Percentiles rank a stretch among this genome's conserved stretches.
phyloP scores from a whole-genome alignment of 2,888 invertebrate genomes.

The Hemistola chrysoprasaria region DNA sequence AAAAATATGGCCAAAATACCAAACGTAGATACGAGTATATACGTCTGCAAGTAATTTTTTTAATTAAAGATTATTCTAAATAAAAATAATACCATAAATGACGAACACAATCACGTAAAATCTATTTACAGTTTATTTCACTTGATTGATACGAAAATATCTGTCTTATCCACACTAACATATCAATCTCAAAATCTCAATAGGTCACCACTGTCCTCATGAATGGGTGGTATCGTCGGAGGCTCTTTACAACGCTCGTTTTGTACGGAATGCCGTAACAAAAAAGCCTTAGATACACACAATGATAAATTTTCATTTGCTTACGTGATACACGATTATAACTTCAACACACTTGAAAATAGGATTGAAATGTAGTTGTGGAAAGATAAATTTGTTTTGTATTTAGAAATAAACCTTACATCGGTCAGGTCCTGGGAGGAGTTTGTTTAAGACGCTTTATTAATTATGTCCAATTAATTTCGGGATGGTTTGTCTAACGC shows the following conservation, averaged over 20 bases:
- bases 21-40: too few relatives aligned
- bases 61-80: too few relatives aligned
- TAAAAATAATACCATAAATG: too few relatives aligned
- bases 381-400: conserved; percentile 27
- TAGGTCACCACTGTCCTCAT: conserved; percentile 80
- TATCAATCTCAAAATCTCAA: conserved; percentile 65
- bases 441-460: conserved; percentile 77
- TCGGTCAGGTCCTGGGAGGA: conserved; percentile 67
- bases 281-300: conserved; percentile 79
- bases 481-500: conserved; percentile 60
- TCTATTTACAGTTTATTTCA: too few relatives aligned
- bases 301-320: conserved; percentile 58
- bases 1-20: too few relatives aligned
- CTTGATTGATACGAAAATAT: neutral
- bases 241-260: conserved; percentile 80
- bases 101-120: too few relatives aligned
- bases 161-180: conserved; percentile 49
- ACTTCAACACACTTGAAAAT: conserved; percentile 28
- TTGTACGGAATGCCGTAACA: conserved; percentile 81
- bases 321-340: conserved; percentile 29
- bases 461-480: conserved; percentile 81
- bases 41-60: too few relatives aligned
- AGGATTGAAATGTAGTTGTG: conserved; percentile 17
- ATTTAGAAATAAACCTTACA: conserved; percentile 67
- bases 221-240: conserved; percentile 81